These are phyloP conservation scores for Acipenser transmontanus DNA, from an alignment of 2,797 vertebrate genomes.

Conservation along the genomic window DNA sequence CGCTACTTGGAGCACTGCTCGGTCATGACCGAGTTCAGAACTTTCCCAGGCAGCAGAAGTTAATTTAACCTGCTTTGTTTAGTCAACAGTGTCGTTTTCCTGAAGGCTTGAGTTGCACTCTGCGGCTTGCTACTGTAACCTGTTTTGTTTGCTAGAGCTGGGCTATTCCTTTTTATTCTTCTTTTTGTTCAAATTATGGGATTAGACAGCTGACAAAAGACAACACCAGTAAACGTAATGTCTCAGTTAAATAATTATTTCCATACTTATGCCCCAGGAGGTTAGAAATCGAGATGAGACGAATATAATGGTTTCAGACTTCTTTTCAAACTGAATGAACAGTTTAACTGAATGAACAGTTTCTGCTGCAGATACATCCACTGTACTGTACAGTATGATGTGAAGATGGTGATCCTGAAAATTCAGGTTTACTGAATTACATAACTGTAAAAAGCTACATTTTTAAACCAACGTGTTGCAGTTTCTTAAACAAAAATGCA, in stretches of 20 bases:
- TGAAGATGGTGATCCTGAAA: background rate
- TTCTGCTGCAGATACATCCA: background rate
- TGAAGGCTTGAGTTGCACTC: background rate
- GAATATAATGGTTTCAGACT: background rate
- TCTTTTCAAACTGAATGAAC: background rate
- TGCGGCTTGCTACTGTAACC: background rate
- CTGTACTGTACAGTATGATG: background rate
- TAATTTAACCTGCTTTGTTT: background rate
- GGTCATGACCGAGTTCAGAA: background rate
- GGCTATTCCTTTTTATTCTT: background rate
- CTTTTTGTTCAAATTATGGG: background rate
- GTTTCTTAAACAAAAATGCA: too few species aligned
- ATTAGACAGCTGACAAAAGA: background rate
- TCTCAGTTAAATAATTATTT: conserved; percentile 6
- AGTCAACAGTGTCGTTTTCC: background rate
- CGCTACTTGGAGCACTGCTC: background rate
- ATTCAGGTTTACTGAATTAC: background rate
- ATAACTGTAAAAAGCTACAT: too few species aligned
- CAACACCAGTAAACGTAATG: background rate
- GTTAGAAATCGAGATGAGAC: background rate
- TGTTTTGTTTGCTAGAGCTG: background rate
- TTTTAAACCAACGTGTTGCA: too few species aligned
- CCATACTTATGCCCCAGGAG: background rate
- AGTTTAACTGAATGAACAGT: too few species aligned
- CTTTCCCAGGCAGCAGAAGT: conserved; percentile 1